A percentile compares a stretch with the other conserved stretches of the same genome.
Conservation (phyloP, 2,888 invertebrate genomes). For the Arctia plantaginis region DNA sequence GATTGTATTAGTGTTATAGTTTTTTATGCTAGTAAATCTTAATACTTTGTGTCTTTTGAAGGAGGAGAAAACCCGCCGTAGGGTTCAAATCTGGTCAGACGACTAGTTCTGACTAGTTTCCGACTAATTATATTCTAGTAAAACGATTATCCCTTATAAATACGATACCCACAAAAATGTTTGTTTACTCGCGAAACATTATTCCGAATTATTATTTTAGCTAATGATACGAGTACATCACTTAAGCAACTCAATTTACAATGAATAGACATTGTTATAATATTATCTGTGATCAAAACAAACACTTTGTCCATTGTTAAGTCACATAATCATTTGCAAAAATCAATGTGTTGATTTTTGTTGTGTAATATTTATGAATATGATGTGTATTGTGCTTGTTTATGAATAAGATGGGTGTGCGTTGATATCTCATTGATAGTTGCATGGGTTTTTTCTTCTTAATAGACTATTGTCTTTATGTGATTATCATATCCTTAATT, state of each 20-base stretch:
- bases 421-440: neutral
- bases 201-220: neutral
- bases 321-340: conserved; percentile 39
- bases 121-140: too few relatives aligned
- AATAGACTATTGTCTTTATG: neutral
- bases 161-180: too few relatives aligned
- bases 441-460: neutral
- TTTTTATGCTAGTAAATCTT: too few relatives aligned
- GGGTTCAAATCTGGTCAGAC: too few relatives aligned
- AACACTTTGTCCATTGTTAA: conserved; percentile 45
- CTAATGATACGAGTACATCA: conserved; percentile 14
- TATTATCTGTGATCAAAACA: conserved; percentile 50
- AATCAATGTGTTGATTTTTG: conserved; percentile 45
- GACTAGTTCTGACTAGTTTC: too few relatives aligned
- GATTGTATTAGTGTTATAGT: too few relatives aligned
- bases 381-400: conserved; percentile 11
- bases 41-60: too few relatives aligned
- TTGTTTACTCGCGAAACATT: too few relatives aligned
- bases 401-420: conserved; percentile 20
- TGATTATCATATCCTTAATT: neutral
- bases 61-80: too few relatives aligned
- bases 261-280: conserved; percentile 55
- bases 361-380: conserved; percentile 11
- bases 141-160: too few relatives aligned
- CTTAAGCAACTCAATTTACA: conserved; percentile 53